Percentiles rank a stretch among this genome's conserved stretches.
phyloP scores from a whole-genome alignment of 2,888 invertebrate species.

The Carcina quercana region DNA sequence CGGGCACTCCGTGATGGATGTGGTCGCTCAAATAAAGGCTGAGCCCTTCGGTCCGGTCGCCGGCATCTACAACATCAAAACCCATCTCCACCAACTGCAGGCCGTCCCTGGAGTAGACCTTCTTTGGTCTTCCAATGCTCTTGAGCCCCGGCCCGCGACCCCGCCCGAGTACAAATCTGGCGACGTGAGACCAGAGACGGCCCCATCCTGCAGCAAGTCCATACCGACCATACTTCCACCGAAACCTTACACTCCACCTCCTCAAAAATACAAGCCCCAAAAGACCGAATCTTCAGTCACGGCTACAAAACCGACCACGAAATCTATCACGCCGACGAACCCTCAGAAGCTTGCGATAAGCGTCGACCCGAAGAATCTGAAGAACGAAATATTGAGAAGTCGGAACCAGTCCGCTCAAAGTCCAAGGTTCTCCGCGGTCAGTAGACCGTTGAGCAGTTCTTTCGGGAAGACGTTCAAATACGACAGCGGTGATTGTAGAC shows the following conservation, averaged over 20 bases:
- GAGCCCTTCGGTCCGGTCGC: constrained; percentile 74
- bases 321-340: background rate
- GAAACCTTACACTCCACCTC: constrained; percentile 4
- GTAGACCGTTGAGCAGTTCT: constrained; percentile 15
- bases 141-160: constrained; percentile 35
- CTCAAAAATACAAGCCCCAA: constrained; percentile 1
- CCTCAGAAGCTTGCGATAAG: background rate
- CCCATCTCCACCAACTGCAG: constrained; percentile 44
- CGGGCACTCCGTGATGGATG: constrained; percentile 48
- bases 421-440: constrained; percentile 14
- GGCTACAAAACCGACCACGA: background rate
- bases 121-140: constrained; percentile 41
- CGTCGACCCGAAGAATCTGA: background rate
- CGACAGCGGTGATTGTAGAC: constrained; percentile 46
- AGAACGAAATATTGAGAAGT: constrained; percentile 1
- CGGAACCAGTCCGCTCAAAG: constrained; percentile 12
- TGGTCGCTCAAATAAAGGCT: constrained; percentile 62
- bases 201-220: constrained; percentile 10
- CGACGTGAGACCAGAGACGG: constrained; percentile 10
- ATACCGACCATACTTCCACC: constrained; percentile 4
- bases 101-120: constrained; percentile 36
- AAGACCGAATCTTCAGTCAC: background rate
- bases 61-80: constrained; percentile 77
- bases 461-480: constrained; percentile 29
- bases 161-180: constrained; percentile 42